Percentiles rank a stretch among this genome's conserved stretches.
Conservation (phyloP, 2,888 invertebrate genomes). For the Eilema caniola region DNA sequence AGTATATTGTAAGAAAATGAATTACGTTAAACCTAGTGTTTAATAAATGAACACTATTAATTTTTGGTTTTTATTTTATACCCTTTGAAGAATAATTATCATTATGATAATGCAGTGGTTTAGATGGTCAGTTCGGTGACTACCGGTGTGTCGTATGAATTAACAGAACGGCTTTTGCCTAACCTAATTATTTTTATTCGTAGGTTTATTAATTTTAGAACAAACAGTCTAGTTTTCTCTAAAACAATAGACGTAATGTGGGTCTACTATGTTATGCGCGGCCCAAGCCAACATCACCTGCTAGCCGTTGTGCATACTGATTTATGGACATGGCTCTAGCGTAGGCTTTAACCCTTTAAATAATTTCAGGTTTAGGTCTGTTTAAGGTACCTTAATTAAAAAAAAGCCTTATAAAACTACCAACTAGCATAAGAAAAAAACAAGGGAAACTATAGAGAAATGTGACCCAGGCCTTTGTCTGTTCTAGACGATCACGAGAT, state of each 20-base stretch:
- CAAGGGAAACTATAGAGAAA: slow-evolving; percentile 12
- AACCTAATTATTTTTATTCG: background rate
- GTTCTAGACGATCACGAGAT: slow-evolving; percentile 66
- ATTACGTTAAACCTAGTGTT: slow-evolving; percentile 33
- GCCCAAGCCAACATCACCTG: background rate
- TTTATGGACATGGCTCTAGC: background rate
- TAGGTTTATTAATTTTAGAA: too few species aligned
- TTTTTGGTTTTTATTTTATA: slow-evolving; percentile 15
- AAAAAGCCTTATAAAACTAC: too few species aligned
- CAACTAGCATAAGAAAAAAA: background rate
- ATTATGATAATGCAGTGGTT: background rate
- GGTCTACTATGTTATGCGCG: too few species aligned
- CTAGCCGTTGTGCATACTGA: too few species aligned
- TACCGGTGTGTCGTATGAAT: background rate
- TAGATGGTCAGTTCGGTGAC: background rate
- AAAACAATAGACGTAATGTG: too few species aligned
- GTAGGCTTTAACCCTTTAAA: background rate
- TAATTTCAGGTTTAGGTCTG: too few species aligned
- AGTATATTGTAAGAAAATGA: slow-evolving; percentile 24
- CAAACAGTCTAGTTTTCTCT: too few species aligned
- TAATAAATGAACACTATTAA: slow-evolving; percentile 43
- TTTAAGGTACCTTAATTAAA: background rate
- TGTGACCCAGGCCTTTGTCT: slow-evolving; percentile 70
- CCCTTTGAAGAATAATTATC: background rate
- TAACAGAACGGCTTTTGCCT: background rate